phyloP scores from a whole-genome alignment of 1,140 invertebrate genomes.

The Apocrypta bakeri region DNA sequence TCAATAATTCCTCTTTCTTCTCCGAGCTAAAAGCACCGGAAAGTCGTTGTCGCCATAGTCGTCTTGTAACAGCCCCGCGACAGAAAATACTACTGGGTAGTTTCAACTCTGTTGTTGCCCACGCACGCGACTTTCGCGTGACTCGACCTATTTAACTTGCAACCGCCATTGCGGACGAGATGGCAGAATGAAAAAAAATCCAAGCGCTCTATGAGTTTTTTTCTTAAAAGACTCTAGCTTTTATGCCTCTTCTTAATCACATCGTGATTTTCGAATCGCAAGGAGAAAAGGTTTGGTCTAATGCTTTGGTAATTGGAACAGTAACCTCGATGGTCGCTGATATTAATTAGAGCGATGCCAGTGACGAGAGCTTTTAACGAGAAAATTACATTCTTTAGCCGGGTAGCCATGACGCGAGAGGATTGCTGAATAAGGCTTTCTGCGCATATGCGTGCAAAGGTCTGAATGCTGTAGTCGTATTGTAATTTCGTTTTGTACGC shows the following conservation, averaged over 20 bases:
- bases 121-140: constrained; percentile 26
- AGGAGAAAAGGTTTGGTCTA: not conserved
- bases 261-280: not conserved
- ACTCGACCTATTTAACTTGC: constrained; percentile 29
- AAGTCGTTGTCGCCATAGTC: not conserved
- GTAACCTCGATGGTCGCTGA: not conserved
- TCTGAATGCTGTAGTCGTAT: not conserved
- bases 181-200: not conserved
- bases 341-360: not conserved
- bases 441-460: not conserved
- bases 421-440: not conserved
- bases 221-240: not conserved
- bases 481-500: not conserved
- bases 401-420: not conserved
- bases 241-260: not conserved
- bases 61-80: not conserved
- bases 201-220: not conserved
- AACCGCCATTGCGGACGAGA: not conserved
- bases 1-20: not conserved
- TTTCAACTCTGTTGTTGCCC: not conserved
- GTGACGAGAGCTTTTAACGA: not conserved
- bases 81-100: not conserved
- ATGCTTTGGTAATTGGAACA: not conserved
- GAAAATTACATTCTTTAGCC: constrained; percentile 5
- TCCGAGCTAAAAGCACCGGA: constrained; percentile 1